Base-by-base conservation (phyloP, 2,888 invertebrate species). In the Cheilosia urbana region DNA sequence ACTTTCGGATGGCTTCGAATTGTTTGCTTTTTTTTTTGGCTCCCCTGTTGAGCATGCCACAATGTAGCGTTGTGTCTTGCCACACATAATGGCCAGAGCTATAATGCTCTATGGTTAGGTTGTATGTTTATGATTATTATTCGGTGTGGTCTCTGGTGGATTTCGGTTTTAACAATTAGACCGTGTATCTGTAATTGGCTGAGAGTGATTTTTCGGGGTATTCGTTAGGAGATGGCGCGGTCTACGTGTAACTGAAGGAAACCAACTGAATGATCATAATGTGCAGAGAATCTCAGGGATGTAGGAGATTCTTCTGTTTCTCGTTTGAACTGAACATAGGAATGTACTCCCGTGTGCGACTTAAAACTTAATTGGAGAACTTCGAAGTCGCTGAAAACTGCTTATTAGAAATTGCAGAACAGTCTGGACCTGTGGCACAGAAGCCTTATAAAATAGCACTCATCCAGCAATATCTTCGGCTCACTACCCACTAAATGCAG, bases 1-100 rank as follows among this genome's bases (percentile, higher is more conserved):
- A 37, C 37, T 49, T 62, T 62, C 42, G 51, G 49, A 11, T 72
- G 34, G 17, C 4, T 40, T 51, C 17, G 15, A 17, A n/a, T 5
- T 57, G 11, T 7, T 5, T 57, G 11, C 3, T 24, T 30, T 37
- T 51, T 63, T 21, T 51, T 77, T 55, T 30, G 30, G 7, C 9
- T 57, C 45, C 34, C 40, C n/a, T 55, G 53, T 57, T 24, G n/a
- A 63, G n/a, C 15, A 55, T 58, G 34, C 51, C 58, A 47, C 65
- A 77, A 65, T 62, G 53, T 68, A 62, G 45, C 37, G 34, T 19
- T 77, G 53, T 47, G 55, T 57, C 58, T 58, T 73, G 60, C 73
- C 80, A 68, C 62, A 73, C 62, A 80, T 60, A 73, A 73, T 66
- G 69, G n/a, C 37, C 60, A 66, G 11, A 62, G 60, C 37, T 72